A percentile compares a stretch with the other conserved stretches of the same genome.
These are phyloP conservation scores for Lasioglossum zephyrum DNA, from an alignment of 2,888 invertebrate genomes.

Conservation along the genomic window DNA sequence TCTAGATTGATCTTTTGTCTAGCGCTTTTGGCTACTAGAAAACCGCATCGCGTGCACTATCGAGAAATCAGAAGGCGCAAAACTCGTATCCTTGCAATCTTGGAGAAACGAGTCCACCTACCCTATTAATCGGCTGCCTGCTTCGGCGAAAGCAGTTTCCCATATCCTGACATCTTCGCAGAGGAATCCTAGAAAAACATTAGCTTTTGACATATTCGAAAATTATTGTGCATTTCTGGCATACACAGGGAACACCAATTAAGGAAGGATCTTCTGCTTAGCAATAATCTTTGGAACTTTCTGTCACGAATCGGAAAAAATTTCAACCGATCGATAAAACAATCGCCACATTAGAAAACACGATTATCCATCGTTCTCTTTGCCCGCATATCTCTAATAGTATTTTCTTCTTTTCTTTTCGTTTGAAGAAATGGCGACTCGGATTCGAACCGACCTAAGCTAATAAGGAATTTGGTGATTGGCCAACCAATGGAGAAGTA, in stretches of 20 bases:
- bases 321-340: constrained; percentile 48
- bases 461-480: constrained; percentile 73
- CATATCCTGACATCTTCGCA: background rate
- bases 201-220: background rate
- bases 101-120: background rate
- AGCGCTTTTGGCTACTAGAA: too few relatives aligned
- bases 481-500: constrained; percentile 73
- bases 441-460: constrained; percentile 74
- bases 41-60: too few relatives aligned
- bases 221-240: background rate
- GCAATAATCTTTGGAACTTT: background rate
- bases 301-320: constrained; percentile 25
- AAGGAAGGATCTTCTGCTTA: background rate
- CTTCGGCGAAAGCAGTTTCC: constrained; percentile 5
- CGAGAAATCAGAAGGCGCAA: too few relatives aligned
- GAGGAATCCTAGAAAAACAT: background rate
- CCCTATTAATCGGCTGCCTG: constrained; percentile 22
- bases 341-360: background rate
- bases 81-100: too few relatives aligned
- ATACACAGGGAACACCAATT: background rate
- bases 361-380: background rate
- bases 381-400: constrained; percentile 18
- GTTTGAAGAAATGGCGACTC: constrained; percentile 76
- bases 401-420: constrained; percentile 40
- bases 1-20: too few relatives aligned